Conservation (phyloP, 2,113 vertebrate genomes). For the Catharus bicknelli region DNA sequence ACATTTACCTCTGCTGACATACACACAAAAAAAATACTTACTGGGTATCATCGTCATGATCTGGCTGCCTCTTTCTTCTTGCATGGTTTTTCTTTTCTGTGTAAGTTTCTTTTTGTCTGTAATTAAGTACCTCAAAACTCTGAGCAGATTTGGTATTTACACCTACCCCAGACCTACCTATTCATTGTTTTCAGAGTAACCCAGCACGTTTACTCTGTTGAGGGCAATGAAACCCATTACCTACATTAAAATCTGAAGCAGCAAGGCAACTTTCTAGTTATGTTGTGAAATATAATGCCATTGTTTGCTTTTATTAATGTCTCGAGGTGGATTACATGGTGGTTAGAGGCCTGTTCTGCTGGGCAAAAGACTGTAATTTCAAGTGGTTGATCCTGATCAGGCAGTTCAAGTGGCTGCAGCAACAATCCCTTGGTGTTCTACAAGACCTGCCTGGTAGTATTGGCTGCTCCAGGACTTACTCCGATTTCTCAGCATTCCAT, state of each 20-base stretch:
- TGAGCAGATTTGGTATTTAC: neutral
- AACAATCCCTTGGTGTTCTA: neutral
- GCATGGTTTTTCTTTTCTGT: neutral
- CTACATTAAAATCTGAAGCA: neutral
- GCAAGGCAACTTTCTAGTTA: slow-evolving; percentile 47
- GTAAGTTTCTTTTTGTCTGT: neutral
- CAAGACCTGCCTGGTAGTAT: slow-evolving; percentile 15
- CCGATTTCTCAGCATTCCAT: slow-evolving; percentile 3
- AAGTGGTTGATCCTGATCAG: slow-evolving; percentile 34
- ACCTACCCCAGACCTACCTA: neutral
- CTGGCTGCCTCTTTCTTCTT: neutral
- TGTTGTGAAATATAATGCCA: slow-evolving; percentile 9
- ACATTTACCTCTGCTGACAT: neutral
- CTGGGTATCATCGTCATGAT: neutral
- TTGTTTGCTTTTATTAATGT: slow-evolving; percentile 15
- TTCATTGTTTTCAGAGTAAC: neutral
- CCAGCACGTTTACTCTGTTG: neutral
- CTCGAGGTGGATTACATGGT: neutral
- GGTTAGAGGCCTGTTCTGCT: slow-evolving; percentile 16
- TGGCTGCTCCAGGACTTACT: slow-evolving; percentile 14
- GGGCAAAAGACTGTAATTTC: slow-evolving; percentile 10
- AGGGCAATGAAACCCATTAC: neutral
- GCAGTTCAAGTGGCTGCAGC: neutral
- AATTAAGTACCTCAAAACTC: neutral
- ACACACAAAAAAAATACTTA: neutral